Base-by-base conservation (phyloP, 92 coral and sea anemone genomes). In the Epizoanthus rinbou region DNA sequence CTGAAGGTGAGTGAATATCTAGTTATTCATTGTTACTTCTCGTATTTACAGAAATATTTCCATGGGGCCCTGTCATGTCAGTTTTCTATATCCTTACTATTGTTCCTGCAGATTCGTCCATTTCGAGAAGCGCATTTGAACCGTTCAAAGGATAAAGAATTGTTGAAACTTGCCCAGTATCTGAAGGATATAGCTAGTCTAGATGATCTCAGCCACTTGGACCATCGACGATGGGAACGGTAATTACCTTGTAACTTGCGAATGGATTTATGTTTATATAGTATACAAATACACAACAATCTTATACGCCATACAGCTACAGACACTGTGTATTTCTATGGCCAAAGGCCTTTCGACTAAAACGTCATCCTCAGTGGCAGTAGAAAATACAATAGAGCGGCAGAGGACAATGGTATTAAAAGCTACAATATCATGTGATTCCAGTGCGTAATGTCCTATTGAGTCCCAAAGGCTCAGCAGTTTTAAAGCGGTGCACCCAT, bases 201-300 rank as follows among this genome's bases (percentile, higher is more conserved):
- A 56, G 89, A 94, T 56, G 93, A 91, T 69, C 86, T 96, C 15
- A 90, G 87, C 76, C 68, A 86, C 25, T 81, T 96, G 15, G 90
- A 96, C 75, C 99, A 96, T 87, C 88, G 95, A 62, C 65, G 89
- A 80, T 96, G 99, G 99, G 98, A 96, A 81, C 92, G 93, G 94
- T 96, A 65, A 75, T 41, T 72, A 69, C 45, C 10, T 3, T 50
- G 16, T 10, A 50, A 11, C 31, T 28, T 28, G n/a, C n/a, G 31
- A 28, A 28, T 28, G 31, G 31, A 28, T 0, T 28, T 28, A 28
- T 28, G 31, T 28, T 28, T 28, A 28, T 28, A 28, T 28, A n/a
- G n/a, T n/a, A n/a, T n/a, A n/a, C n/a, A n/a, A n/a, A n/a, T n/a
- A n/a, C n/a, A n/a, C n/a, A n/a, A n/a, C n/a, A n/a, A n/a, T n/a